Percentiles rank a stretch among this genome's conserved stretches.
phyloP scores from a whole-genome alignment of 2,113 vertebrate species.

The Phrynocephalus versicolor region DNA sequence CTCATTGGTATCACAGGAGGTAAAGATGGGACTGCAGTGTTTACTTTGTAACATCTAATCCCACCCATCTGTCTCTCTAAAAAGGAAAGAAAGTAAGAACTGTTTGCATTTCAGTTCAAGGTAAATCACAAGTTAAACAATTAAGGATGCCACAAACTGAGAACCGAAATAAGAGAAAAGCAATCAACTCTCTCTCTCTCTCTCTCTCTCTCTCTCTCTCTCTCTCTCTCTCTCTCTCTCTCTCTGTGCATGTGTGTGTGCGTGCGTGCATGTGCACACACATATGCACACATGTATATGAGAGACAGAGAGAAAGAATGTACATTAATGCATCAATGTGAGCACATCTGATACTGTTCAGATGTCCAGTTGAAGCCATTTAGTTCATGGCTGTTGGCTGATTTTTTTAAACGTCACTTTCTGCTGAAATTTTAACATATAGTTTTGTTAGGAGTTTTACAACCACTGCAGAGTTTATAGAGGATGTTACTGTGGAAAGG shows the following conservation, averaged over 20 bases:
- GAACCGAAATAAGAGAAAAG: neutral
- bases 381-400: slow-evolving; percentile 52
- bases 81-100: slow-evolving; percentile 17
- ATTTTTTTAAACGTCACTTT: slow-evolving; percentile 58
- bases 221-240: too few species aligned
- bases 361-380: slow-evolving; percentile 49
- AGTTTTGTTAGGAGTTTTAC: slow-evolving; percentile 62
- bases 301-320: neutral
- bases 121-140: slow-evolving; percentile 42
- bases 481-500: slow-evolving; percentile 46
- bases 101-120: slow-evolving; percentile 22
- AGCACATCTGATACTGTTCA: slow-evolving; percentile 13
- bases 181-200: too few species aligned
- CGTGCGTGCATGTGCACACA: too few species aligned
- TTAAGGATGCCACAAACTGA: slow-evolving; percentile 37
- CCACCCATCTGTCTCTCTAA: neutral
- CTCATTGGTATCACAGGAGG: neutral
- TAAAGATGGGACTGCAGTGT: neutral
- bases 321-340: neutral
- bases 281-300: too few species aligned
- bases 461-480: slow-evolving; percentile 54
- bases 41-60: neutral
- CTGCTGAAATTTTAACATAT: slow-evolving; percentile 65
- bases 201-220: too few species aligned
- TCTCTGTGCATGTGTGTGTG: too few species aligned